Base-by-base conservation (phyloP, 2,113 vertebrate species). In the Myotis lucifugus region DNA sequence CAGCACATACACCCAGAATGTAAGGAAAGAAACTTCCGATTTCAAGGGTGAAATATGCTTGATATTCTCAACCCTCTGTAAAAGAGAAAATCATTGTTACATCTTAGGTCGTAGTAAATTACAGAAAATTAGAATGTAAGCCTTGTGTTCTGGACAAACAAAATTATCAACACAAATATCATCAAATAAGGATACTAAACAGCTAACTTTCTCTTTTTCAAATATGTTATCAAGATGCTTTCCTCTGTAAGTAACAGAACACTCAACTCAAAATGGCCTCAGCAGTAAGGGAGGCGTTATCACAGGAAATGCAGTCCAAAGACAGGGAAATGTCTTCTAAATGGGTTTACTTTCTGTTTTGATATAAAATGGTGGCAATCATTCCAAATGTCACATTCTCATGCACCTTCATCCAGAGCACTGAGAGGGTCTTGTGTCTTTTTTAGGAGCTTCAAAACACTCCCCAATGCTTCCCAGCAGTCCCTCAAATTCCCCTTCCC, bases 121-220 rank as follows among this genome's bases (percentile, higher is more conserved):
- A 48, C 10, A 85, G 46, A 93, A 88, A 95, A 87, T 19, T 56
- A 69, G 54, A 77, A 52, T 17, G 69, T 27, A 85, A 89, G 18
- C 18, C 25, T 82, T 91, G 18, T 52, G 50, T 79, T 85, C 84
- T 59, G 52, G 21, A 52, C 17, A 92, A 95, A 76, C 5, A 52
- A 86, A 90, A 91, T 11, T 37, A 25, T 18, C 59, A 59, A 69
- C 27, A 94, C 32, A 94, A 93, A 79, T 19, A 61, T 40, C 70
- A 88, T 40, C 64, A 88, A 86, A 85, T 40, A 92, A 78, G 92
- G 42, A 61, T 29, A 83, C 32, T 52, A 77, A 69, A 32, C 12
- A 79, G 8, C 23, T 81, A 67, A 79, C 32, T 90, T 93, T 81
- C 56, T 88, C 1, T n/a, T 92, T 95, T 85, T 64, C 56, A 72